These are phyloP conservation scores for Sander lucioperca DNA, from an alignment of 2,113 vertebrate genomes.

Conservation along the genomic window DNA sequence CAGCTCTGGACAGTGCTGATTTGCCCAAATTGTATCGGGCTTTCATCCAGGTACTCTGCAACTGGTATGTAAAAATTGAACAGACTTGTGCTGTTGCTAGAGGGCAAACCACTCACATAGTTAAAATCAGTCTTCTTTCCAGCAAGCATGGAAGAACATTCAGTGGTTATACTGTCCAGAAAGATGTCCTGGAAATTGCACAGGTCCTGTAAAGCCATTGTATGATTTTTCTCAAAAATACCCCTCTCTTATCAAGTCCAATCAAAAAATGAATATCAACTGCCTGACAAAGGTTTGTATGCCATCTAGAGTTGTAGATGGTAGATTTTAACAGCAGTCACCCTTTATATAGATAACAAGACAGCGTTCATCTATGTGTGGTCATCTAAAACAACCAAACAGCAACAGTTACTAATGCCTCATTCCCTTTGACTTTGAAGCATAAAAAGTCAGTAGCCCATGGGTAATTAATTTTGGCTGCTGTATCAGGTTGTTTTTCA, in stretches of 20 bases:
- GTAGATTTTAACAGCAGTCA: not conserved
- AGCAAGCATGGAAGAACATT: slow-evolving; percentile 27
- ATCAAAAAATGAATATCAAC: not conserved
- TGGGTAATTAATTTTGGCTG: slow-evolving; percentile 72
- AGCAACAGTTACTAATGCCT: slow-evolving; percentile 39
- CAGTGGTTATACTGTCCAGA: not conserved
- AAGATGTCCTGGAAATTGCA: slow-evolving; percentile 72
- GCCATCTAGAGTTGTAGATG: not conserved
- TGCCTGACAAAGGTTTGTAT: not conserved
- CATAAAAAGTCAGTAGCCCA: slow-evolving; percentile 40
- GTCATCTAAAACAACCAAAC: slow-evolving; percentile 36
- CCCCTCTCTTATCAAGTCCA: not conserved
- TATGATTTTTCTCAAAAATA: not conserved
- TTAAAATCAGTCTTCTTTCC: slow-evolving; percentile 23
- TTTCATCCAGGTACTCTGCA: slow-evolving; percentile 73
- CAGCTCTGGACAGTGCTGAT: slow-evolving; percentile 40
- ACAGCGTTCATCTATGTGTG: slow-evolving; percentile 1
- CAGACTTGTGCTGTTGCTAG: slow-evolving; percentile 31
- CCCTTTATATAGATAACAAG: slow-evolving; percentile 57
- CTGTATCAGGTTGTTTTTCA: slow-evolving; percentile 69
- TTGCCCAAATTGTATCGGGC: slow-evolving; percentile 82
- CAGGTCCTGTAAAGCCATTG: slow-evolving; percentile 86
- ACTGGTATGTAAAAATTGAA: slow-evolving; percentile 77
- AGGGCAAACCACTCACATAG: slow-evolving; percentile 15
- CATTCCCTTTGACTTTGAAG: slow-evolving; percentile 58